These are phyloP conservation scores for Gasterosteus aculeatus DNA, from an alignment of 2,113 vertebrate species.

Conservation along the genomic window DNA sequence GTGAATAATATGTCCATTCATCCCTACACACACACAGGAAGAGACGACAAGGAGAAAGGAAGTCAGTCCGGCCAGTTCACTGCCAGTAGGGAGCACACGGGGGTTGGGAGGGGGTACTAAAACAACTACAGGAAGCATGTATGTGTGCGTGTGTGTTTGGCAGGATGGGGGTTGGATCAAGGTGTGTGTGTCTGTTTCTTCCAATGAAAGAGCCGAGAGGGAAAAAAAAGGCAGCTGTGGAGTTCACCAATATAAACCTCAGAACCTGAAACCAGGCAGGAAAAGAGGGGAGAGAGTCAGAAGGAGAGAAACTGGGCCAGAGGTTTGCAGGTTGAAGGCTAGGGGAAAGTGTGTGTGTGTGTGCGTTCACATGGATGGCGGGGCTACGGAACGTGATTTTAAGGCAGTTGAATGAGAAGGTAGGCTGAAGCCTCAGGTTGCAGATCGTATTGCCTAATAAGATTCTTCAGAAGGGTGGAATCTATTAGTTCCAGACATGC, in stretches of 20 bases:
- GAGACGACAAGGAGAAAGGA: slow-evolving; percentile 69
- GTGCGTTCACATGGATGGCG: neutral
- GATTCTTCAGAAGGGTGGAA: slow-evolving; percentile 70
- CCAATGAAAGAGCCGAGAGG: slow-evolving; percentile 53
- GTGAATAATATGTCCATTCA: slow-evolving; percentile 77
- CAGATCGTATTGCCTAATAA: slow-evolving; percentile 66
- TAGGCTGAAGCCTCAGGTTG: slow-evolving; percentile 59
- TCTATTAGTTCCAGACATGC: slow-evolving; percentile 79
- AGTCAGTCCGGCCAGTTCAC: slow-evolving; percentile 60
- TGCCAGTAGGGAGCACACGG: slow-evolving; percentile 62
- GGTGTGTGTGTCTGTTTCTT: slow-evolving; percentile 16
- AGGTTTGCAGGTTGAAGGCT: slow-evolving; percentile 31
- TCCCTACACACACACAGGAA: slow-evolving; percentile 71
- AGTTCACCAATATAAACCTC: slow-evolving; percentile 38
- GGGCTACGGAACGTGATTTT: slow-evolving; percentile 24
- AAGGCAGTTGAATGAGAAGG: slow-evolving; percentile 30
- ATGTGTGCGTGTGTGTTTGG: slow-evolving; percentile 36
- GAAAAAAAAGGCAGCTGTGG: slow-evolving; percentile 61
- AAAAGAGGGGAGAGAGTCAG: slow-evolving; percentile 32
- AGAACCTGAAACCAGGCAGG: slow-evolving; percentile 54
- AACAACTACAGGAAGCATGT: slow-evolving; percentile 75
- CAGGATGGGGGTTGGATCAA: slow-evolving; percentile 15
- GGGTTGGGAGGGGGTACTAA: slow-evolving; percentile 58
- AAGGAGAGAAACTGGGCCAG: slow-evolving; percentile 37
- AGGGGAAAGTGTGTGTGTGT: neutral